Evolutionary conservation across 1,140 invertebrate genomes (phyloP).

Genomic region (Anastatus disparis): DNA sequence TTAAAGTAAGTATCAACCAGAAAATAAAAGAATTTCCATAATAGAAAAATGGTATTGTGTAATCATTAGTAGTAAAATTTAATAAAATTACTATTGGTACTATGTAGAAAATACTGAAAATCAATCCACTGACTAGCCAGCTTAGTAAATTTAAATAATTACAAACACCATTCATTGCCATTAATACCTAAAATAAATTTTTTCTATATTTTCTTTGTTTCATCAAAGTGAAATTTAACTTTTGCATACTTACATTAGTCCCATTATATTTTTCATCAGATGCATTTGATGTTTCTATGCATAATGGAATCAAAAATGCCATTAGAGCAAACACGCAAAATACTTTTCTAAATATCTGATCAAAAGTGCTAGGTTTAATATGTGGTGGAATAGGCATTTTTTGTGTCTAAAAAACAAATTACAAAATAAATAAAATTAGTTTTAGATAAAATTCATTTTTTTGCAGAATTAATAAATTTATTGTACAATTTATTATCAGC

Average conservation of each 20-base stretch:
- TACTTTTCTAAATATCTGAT: conserved; percentile 45
- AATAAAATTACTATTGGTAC: conserved; percentile 55
- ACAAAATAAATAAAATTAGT: too few species aligned
- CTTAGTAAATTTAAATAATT: conserved; percentile 58
- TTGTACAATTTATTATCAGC: too few species aligned
- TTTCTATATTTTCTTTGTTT: too few species aligned
- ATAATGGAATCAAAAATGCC: conserved; percentile 54
- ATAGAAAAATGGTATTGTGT: conserved; percentile 54
- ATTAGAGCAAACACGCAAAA: conserved; percentile 50
- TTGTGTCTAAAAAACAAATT: conserved; percentile 56
- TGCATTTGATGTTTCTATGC: conserved; percentile 55
- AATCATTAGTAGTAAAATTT: conserved; percentile 50
- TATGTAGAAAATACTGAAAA: conserved; percentile 57
- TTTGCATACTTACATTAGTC: conserved; percentile 57
- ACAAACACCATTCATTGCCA: conserved; percentile 63
- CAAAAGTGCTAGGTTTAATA: conserved; percentile 45
- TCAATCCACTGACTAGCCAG: conserved; percentile 57
- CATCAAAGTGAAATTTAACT: too few species aligned
- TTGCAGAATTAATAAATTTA: too few species aligned
- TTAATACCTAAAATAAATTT: conserved; percentile 53
- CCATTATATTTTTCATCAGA: conserved; percentile 61
- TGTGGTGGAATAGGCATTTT: conserved; percentile 60
- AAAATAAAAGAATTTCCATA: conserved; percentile 62
- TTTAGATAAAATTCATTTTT: too few species aligned
- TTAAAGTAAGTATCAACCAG: conserved; percentile 57